These are phyloP conservation scores for Nemurella pictetii DNA, from an alignment of 2,888 invertebrate species.

Conservation along the genomic window DNA sequence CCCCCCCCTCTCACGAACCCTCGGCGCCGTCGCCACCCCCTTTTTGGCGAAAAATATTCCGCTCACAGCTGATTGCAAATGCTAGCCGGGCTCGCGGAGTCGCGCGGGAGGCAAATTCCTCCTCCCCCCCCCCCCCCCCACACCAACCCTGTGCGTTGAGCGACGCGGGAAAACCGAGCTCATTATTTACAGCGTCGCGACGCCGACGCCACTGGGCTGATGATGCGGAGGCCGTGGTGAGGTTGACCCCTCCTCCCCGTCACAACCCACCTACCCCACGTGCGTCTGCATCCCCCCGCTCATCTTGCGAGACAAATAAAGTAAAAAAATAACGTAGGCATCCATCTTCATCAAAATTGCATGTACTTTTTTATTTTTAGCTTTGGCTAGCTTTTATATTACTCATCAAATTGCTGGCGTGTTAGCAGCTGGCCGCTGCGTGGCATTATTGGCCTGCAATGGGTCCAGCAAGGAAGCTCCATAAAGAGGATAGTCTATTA, in stretches of 20 bases:
- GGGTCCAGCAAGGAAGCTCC: not conserved
- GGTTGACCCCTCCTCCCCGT: not conserved
- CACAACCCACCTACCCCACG: not conserved
- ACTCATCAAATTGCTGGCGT: not conserved
- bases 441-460: not conserved
- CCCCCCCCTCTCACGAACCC: not conserved
- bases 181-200: constrained; percentile 20
- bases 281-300: not conserved
- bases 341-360: constrained; percentile 9
- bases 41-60: not conserved
- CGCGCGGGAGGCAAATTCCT: not conserved
- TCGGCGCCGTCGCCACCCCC: too few species aligned
- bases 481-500: not conserved
- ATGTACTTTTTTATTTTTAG: not conserved
- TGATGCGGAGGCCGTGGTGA: not conserved
- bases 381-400: not conserved
- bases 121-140: constrained; percentile 6
- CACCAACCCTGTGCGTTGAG: not conserved
- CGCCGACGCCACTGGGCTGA: not conserved
- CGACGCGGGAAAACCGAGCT: not conserved
- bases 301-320: constrained; percentile 1
- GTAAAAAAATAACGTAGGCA: constrained; percentile 2
- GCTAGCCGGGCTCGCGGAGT: not conserved
- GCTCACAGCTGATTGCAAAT: not conserved
- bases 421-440: not conserved